phyloP scores from a whole-genome alignment of 2,113 vertebrate species.

The Heterochromis multidens region DNA sequence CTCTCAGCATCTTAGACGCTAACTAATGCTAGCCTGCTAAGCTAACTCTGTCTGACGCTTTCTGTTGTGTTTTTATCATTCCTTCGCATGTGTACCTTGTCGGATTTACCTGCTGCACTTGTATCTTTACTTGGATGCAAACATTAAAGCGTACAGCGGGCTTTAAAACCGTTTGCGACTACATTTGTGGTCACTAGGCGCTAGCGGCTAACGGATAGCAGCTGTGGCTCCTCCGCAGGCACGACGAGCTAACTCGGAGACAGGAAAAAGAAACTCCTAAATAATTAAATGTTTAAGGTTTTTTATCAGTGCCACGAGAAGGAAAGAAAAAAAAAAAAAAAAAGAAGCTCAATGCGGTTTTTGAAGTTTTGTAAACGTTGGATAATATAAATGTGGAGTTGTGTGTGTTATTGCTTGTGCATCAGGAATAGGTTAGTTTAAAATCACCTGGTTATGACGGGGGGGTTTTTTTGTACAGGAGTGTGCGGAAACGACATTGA shows the following conservation, averaged over 20 bases:
- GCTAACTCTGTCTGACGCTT: conserved; percentile 20
- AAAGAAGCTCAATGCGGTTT: accelerated
- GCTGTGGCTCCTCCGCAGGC: conserved; percentile 18
- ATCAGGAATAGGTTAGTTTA: background rate
- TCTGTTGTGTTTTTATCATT: background rate
- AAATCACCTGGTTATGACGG: background rate
- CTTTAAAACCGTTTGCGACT: background rate
- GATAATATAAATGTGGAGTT: background rate
- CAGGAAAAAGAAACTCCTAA: background rate
- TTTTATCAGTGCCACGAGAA: background rate
- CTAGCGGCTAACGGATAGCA: conserved; percentile 55
- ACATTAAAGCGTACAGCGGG: accelerated
- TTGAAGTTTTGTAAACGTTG: background rate
- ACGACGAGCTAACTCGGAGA: background rate
- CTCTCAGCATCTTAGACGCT: conserved; percentile 41
- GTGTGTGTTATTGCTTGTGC: background rate
- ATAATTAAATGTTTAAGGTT: background rate
- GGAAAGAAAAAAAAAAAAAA: background rate
- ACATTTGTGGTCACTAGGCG: background rate
- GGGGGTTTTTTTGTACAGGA: background rate
- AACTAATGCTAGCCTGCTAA: conserved; percentile 43
- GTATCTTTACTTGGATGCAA: background rate
- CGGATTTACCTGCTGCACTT: accelerated
- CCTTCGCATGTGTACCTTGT: accelerated
- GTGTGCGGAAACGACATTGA: background rate